A percentile compares a stretch with the other conserved stretches of the same genome.
Evolutionary conservation across 1,140 invertebrate species (phyloP).

Genomic region (Spodoptera litura): DNA sequence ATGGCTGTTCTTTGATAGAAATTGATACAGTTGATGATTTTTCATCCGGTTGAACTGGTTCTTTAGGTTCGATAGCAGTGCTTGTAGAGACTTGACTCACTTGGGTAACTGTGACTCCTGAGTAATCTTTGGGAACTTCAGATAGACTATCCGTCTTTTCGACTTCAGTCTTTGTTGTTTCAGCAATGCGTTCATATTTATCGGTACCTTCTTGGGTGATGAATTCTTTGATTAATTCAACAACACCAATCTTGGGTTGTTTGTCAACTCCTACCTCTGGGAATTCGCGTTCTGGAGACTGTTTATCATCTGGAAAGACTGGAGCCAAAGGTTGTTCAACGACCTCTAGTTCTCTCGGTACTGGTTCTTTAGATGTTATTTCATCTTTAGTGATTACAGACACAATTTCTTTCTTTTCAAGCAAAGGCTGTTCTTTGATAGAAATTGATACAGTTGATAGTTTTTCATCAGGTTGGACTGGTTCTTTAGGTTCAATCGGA

Average conservation of each 20-base stretch:
- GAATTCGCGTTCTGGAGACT: background rate
- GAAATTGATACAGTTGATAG: background rate
- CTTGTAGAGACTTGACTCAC: background rate
- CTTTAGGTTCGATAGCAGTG: constrained; percentile 3
- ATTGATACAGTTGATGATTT: background rate
- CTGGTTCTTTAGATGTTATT: constrained; percentile 3
- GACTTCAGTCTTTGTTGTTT: constrained; percentile 32
- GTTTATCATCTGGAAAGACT: constrained; percentile 1
- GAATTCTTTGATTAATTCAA: constrained; percentile 45
- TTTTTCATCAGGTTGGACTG: background rate
- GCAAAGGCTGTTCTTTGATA: constrained; percentile 16
- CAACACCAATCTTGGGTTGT: constrained; percentile 41
- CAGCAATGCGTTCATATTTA: constrained; percentile 27
- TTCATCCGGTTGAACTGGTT: background rate
- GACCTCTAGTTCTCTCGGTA: too few species aligned
- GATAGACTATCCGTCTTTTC: constrained; percentile 32
- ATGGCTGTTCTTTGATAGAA: constrained; percentile 18
- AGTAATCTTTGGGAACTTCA: background rate
- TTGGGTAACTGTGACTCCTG: too few species aligned
- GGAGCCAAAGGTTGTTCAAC: too few species aligned
- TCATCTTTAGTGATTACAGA: background rate
- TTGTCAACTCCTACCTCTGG: constrained; percentile 1
- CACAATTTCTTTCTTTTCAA: background rate
- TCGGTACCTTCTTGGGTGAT: constrained; percentile 35
- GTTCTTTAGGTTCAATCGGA: constrained; percentile 1